Percentiles rank a stretch among this genome's conserved stretches.
phyloP scores from a whole-genome alignment of 1,140 invertebrate genomes.

The Patella vulgata region DNA sequence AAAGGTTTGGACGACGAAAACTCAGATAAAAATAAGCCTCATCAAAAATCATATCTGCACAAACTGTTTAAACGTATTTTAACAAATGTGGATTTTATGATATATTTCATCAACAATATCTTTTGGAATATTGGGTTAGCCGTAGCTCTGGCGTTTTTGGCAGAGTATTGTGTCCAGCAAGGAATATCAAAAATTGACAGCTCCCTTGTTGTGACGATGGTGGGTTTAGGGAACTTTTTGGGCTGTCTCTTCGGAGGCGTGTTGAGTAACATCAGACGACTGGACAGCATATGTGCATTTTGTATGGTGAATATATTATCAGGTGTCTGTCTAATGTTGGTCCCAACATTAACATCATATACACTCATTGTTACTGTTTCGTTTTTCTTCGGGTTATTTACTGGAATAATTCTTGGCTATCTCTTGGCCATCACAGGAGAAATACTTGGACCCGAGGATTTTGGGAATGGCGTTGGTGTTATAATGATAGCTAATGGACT shows the following conservation, averaged over 20 bases:
- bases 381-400: slow-evolving; percentile 38
- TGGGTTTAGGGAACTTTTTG: slow-evolving; percentile 43
- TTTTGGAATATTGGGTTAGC: slow-evolving; percentile 53
- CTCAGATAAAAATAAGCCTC: too few relatives aligned
- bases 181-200: slow-evolving; percentile 37
- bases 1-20: too few relatives aligned
- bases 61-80: slow-evolving; percentile 24
- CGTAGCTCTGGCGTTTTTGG: slow-evolving; percentile 41
- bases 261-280: slow-evolving; percentile 40
- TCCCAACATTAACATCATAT: slow-evolving; percentile 29
- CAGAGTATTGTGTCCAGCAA: slow-evolving; percentile 41
- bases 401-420: slow-evolving; percentile 54
- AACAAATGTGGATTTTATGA: slow-evolving; percentile 44
- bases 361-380: slow-evolving; percentile 21
- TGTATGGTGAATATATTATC: slow-evolving; percentile 38
- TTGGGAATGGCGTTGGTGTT: slow-evolving; percentile 53
- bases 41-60: too few relatives aligned
- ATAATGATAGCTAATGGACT: slow-evolving; percentile 58
- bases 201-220: slow-evolving; percentile 35
- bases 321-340: slow-evolving; percentile 32
- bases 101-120: slow-evolving; percentile 55
- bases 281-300: slow-evolving; percentile 43
- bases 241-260: slow-evolving; percentile 49
- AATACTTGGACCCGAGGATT: slow-evolving; percentile 42
- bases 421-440: slow-evolving; percentile 52